A percentile compares a stretch with the other conserved stretches of the same genome.
These are phyloP conservation scores for Cettia cetti DNA, from an alignment of 2,113 vertebrate species.

Conservation along the genomic window DNA sequence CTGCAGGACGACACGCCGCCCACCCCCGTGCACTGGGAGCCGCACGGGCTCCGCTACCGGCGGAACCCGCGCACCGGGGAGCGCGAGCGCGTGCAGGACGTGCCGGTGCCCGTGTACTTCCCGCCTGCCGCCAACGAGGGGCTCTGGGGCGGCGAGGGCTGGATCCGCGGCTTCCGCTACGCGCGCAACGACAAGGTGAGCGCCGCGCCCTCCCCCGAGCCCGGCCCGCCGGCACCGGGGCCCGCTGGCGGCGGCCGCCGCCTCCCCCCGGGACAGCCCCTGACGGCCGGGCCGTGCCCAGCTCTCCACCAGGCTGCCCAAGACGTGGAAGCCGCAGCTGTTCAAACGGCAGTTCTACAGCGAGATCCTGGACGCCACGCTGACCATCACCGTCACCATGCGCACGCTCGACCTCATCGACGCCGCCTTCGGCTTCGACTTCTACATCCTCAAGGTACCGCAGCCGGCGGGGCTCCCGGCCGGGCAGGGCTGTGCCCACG, in stretches of 20 bases:
- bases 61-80: conserved; percentile 76
- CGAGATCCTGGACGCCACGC: conserved; percentile 88
- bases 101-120: conserved; percentile 80
- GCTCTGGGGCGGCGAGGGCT: conserved; percentile 94
- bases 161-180: conserved; percentile 83
- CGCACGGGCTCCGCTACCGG: conserved; percentile 75
- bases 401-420: conserved; percentile 90
- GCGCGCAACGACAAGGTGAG: conserved; percentile 87
- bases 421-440: conserved; percentile 87
- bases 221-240: accelerated
- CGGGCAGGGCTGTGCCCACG: accelerated
- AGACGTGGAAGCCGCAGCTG: conserved; percentile 90
- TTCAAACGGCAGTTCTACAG: conserved; percentile 88
- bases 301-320: conserved; percentile 82
- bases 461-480: neutral
- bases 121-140: conserved; percentile 82
- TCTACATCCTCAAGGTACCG: conserved; percentile 89
- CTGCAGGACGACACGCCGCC: conserved; percentile 69
- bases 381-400: conserved; percentile 83
- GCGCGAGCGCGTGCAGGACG: conserved; percentile 86
- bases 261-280: neutral
- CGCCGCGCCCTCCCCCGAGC: neutral
- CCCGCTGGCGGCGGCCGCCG: neutral
- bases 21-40: conserved; percentile 83
- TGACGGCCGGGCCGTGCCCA: neutral